Conservation (phyloP, 2,797 vertebrate species). For the Hapalemur alaotrensis region DNA sequence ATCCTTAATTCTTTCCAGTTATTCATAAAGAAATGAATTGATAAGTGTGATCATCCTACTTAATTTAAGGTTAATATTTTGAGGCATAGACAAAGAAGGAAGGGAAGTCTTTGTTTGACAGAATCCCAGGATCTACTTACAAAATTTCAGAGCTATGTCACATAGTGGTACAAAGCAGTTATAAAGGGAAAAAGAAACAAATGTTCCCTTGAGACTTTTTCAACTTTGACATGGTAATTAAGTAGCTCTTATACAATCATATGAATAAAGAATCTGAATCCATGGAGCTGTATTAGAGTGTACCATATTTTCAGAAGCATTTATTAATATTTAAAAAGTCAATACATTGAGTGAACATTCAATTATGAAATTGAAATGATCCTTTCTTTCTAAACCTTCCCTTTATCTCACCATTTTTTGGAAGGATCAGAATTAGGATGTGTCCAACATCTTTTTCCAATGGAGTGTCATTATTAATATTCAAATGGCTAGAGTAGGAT, state of each 20-base stretch:
- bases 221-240: neutral
- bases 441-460: neutral
- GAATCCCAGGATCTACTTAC: neutral
- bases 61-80: neutral
- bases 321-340: neutral
- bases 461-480: neutral
- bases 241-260: neutral
- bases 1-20: neutral
- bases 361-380: neutral
- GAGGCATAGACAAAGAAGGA: neutral
- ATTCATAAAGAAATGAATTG: neutral
- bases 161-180: neutral
- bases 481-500: neutral
- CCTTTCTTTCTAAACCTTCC: neutral
- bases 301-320: neutral
- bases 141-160: neutral
- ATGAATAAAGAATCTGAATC: neutral
- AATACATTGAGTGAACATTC: neutral
- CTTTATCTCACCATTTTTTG: neutral
- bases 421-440: neutral
- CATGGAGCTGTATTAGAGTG: neutral
- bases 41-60: neutral
- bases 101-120: neutral
- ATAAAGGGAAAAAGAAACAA: neutral
- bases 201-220: neutral